Percentiles rank a stretch among this genome's conserved stretches.
These are phyloP conservation scores for Melieria crassipennis DNA, from an alignment of 2,888 invertebrate species.

Conservation along the genomic window DNA sequence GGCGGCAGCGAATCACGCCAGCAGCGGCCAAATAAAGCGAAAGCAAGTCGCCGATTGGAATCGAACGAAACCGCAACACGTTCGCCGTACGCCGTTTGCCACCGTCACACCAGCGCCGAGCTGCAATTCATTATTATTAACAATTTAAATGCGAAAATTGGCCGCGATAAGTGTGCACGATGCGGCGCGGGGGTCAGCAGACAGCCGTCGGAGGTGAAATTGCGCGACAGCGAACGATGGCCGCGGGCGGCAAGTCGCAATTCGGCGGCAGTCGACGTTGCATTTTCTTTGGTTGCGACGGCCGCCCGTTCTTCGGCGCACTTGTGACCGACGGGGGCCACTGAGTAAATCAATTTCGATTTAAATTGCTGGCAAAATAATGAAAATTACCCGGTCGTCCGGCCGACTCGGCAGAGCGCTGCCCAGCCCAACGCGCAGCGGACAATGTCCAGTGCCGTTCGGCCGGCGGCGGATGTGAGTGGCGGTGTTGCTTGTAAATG, in stretches of 20 bases:
- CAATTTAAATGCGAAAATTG: not conserved
- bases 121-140: constrained; percentile 11
- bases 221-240: not conserved
- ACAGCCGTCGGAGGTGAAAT: too few species aligned
- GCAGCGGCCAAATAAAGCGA: not conserved
- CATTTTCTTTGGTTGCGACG: not conserved
- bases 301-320: too few species aligned
- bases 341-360: constrained; percentile 26
- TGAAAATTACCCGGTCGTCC: constrained; percentile 17
- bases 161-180: not conserved
- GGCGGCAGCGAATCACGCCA: not conserved
- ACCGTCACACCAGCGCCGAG: not conserved
- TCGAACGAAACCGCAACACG: not conserved
- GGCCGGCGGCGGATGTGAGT: not conserved
- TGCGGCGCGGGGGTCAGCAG: too few species aligned
- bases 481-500: not conserved
- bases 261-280: not conserved
- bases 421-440: not conserved
- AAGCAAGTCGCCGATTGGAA: not conserved
- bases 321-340: not conserved
- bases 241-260: not conserved
- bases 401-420: not conserved
- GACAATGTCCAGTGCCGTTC: not conserved
- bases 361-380: constrained; percentile 25
- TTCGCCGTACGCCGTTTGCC: not conserved